Conservation (phyloP, 2,797 vertebrate genomes). For the Clamator glandarius region DNA sequence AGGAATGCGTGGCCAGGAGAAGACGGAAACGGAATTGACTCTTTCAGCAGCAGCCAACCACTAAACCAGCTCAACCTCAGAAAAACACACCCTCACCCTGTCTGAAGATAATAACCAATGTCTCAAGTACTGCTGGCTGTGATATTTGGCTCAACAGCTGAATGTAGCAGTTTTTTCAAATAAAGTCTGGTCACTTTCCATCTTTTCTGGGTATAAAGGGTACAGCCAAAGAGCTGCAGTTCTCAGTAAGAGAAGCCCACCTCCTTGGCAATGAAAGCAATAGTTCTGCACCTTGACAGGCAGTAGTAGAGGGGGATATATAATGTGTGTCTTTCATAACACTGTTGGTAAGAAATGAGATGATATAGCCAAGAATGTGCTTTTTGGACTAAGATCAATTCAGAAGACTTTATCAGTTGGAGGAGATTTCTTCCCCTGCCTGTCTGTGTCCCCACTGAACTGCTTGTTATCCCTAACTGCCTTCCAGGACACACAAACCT, state of each 20-base stretch:
- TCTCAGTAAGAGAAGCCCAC: neutral
- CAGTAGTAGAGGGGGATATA: neutral
- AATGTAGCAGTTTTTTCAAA: neutral
- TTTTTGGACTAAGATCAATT: neutral
- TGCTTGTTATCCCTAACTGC: neutral
- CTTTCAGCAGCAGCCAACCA: neutral
- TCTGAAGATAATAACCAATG: neutral
- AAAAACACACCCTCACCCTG: neutral
- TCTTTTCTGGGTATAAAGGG: neutral
- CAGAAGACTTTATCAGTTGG: neutral
- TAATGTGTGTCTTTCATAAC: neutral
- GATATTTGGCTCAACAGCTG: neutral
- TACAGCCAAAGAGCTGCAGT: neutral
- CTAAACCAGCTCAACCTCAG: neutral
- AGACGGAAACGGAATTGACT: neutral
- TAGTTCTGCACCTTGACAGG: neutral
- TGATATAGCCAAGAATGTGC: neutral
- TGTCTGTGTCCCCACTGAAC: neutral
- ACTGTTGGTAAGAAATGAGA: too few species aligned
- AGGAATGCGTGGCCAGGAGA: neutral
- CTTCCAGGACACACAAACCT: neutral
- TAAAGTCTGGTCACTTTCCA: neutral
- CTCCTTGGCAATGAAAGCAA: neutral
- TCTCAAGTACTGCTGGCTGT: neutral
- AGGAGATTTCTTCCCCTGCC: neutral